phyloP scores from a whole-genome alignment of 1,140 invertebrate genomes.

The Linepithema humile region DNA sequence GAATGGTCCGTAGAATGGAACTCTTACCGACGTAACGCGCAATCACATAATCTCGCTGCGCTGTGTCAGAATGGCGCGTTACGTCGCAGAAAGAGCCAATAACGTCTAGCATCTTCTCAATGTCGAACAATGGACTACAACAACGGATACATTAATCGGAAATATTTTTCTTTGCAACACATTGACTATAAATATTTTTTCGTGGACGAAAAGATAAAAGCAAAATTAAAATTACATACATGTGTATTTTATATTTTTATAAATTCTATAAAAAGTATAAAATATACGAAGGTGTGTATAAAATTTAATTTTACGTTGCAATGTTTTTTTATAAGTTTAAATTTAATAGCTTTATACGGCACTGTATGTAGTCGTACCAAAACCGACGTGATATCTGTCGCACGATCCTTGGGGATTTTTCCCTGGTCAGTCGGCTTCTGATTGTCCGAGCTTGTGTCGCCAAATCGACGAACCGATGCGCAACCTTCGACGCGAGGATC shows the following conservation, averaged over 20 bases:
- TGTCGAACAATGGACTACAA: no score
- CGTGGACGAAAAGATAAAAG: not conserved
- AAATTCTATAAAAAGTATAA: no score
- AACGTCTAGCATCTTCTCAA: not conserved
- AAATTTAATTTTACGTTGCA: no score
- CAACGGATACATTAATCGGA: no score
- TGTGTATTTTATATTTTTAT: no score
- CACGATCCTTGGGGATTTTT: not conserved
- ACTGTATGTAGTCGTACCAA: no score
- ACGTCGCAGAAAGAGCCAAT: not conserved
- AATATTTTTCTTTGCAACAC: no score
- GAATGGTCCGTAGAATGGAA: not conserved
- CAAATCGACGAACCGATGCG: conserved; percentile 13
- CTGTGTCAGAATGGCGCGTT: not conserved
- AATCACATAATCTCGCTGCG: conserved; percentile 13
- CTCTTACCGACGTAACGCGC: not conserved
- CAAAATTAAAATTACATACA: not conserved
- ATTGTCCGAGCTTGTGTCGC: conserved; percentile 9
- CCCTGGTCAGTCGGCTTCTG: not conserved
- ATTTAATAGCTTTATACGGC: no score
- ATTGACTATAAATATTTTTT: not conserved
- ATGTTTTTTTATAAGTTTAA: no score
- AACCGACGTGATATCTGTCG: conserved; percentile 1
- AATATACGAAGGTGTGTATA: no score
- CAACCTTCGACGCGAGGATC: conserved; percentile 13